Conservation (phyloP, 1,140 invertebrate species). For the fruit fly (Drosophila melanogaster) region DNA sequence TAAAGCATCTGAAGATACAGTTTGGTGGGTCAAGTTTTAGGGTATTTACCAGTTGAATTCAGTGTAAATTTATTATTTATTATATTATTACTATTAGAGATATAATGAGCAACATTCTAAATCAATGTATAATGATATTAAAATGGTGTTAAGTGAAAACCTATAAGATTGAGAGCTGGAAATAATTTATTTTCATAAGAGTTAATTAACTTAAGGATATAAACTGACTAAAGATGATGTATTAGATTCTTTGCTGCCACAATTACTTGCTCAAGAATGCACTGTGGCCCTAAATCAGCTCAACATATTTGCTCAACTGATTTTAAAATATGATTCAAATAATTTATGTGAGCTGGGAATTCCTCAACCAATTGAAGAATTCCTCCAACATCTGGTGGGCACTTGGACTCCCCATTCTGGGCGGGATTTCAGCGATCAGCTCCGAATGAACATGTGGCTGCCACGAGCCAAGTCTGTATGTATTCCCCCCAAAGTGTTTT, state of each 20-base stretch:
- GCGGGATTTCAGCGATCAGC: slow-evolving; percentile 18
- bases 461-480: slow-evolving; percentile 37
- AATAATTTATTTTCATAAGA: no score
- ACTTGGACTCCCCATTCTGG: slow-evolving; percentile 6
- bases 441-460: slow-evolving; percentile 37
- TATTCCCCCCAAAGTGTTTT: slow-evolving; percentile 33
- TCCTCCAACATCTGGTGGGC: slow-evolving; percentile 16
- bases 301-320: slow-evolving; percentile 4
- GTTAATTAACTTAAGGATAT: neutral
- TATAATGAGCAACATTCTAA: no score
- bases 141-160: no score
- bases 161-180: no score
- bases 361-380: slow-evolving; percentile 10
- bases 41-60: neutral
- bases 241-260: neutral
- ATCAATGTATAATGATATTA: no score
- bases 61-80: no score
- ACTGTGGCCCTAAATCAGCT: slow-evolving; percentile 5
- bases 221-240: neutral
- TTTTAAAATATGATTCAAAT: slow-evolving; percentile 42
- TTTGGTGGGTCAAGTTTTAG: neutral
- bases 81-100: no score
- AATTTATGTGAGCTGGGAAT: slow-evolving; percentile 33
- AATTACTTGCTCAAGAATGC: slow-evolving; percentile 2
- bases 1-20: slow-evolving; percentile 25